These are phyloP conservation scores for Drosophila sproati DNA, from an alignment of 1,140 invertebrate genomes.

Conservation along the genomic window DNA sequence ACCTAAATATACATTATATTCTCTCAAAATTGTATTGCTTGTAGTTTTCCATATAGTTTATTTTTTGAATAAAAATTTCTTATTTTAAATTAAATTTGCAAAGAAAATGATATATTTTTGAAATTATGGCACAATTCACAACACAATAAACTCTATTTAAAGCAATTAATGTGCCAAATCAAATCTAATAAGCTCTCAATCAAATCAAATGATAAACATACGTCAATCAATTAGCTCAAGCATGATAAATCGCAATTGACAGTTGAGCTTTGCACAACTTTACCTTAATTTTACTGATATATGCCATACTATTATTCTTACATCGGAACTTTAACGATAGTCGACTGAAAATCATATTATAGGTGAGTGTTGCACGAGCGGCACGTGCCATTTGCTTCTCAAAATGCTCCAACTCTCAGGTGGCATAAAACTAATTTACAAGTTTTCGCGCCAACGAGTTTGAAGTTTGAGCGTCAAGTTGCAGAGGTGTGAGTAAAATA, in stretches of 20 bases:
- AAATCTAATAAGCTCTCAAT: constrained; percentile 7
- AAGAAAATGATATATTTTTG: too few relatives aligned
- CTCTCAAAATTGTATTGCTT: not conserved
- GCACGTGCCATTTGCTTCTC: constrained; percentile 24
- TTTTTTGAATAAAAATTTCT: too few relatives aligned
- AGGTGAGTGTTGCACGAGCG: constrained; percentile 18
- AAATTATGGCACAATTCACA: too few relatives aligned
- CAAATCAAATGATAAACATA: constrained; percentile 10
- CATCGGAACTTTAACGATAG: constrained; percentile 20
- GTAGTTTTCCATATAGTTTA: not conserved
- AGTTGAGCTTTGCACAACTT: constrained; percentile 18
- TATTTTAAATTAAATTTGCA: too few relatives aligned
- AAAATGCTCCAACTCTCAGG: constrained; percentile 26
- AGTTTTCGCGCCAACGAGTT: constrained; percentile 39
- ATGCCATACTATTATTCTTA: constrained; percentile 15
- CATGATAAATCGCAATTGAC: constrained; percentile 14
- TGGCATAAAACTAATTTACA: constrained; percentile 59
- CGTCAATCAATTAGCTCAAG: constrained; percentile 31
- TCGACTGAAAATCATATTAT: constrained; percentile 32
- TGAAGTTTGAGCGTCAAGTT: constrained; percentile 38
- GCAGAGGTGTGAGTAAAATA: constrained; percentile 33
- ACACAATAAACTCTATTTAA: not conserved
- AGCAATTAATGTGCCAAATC: constrained; percentile 7
- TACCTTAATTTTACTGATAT: constrained; percentile 19
- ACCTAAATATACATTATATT: not conserved